A percentile compares a stretch with the other conserved stretches of the same genome.
Evolutionary conservation across 2,888 invertebrate species (phyloP).

Genomic region (Cerceris ruficornis): DNA sequence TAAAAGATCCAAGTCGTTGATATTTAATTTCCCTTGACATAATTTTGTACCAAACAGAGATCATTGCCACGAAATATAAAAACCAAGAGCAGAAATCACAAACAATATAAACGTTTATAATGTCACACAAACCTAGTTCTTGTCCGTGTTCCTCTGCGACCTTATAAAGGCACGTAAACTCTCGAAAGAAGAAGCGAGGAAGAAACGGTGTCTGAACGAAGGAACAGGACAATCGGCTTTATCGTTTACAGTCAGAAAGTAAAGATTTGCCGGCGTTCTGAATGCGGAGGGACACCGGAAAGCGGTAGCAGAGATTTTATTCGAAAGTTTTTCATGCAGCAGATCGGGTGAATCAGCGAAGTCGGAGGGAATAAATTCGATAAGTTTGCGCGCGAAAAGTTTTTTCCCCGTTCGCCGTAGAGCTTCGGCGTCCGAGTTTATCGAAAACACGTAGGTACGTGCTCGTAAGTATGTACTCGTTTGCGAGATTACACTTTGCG

Average conservation of each 20-base stretch:
- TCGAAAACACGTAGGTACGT: slow-evolving; percentile 22
- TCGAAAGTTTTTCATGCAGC: slow-evolving; percentile 21
- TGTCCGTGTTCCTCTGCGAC: too few relatives aligned
- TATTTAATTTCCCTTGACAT: too few relatives aligned
- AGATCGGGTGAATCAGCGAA: slow-evolving; percentile 5
- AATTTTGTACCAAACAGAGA: too few relatives aligned
- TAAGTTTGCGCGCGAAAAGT: slow-evolving; percentile 16
- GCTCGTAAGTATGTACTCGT: slow-evolving; percentile 4
- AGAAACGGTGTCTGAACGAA: background rate
- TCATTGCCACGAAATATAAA: too few relatives aligned
- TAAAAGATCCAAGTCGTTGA: too few relatives aligned
- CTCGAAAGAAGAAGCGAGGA: too few relatives aligned
- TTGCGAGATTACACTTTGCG: slow-evolving; percentile 22
- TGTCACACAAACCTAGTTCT: too few relatives aligned
- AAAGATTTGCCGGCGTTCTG: background rate
- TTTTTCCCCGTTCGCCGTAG: background rate
- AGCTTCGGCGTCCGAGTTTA: slow-evolving; percentile 10
- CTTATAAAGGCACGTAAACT: too few relatives aligned
- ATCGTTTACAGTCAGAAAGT: background rate
- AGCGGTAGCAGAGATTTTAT: background rate
- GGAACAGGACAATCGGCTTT: background rate
- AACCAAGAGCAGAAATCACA: too few relatives aligned
- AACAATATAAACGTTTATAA: too few relatives aligned
- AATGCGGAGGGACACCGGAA: background rate
- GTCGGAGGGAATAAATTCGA: slow-evolving; percentile 10